Percentiles rank a stretch among this genome's conserved stretches.
Evolutionary conservation across 2,113 vertebrate genomes (phyloP).

Genomic region (Nestor notabilis): DNA sequence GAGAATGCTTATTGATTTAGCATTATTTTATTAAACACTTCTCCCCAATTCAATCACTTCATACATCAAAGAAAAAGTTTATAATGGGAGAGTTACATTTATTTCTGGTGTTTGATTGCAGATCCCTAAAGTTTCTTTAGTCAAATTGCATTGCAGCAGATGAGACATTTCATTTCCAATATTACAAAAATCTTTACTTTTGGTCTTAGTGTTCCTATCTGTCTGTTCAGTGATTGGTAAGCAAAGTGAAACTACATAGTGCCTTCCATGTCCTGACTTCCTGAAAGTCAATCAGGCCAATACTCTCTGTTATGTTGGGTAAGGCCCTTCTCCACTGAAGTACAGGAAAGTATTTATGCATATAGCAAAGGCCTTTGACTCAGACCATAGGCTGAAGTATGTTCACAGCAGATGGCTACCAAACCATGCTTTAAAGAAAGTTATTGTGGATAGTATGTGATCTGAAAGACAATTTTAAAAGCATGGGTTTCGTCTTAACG

Average conservation of each 20-base stretch:
- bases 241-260: not conserved
- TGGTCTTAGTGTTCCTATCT: not conserved
- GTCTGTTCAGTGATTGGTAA: not conserved
- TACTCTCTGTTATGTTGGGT: not conserved
- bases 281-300: not conserved
- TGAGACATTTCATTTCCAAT: accelerated
- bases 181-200: not conserved
- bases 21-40: not conserved
- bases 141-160: not conserved
- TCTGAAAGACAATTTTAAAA: not conserved
- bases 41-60: not conserved
- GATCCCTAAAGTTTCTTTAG: not conserved
- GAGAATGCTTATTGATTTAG: not conserved
- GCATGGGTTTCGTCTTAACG: not conserved
- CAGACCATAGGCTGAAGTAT: not conserved
- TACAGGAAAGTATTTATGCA: not conserved
- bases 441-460: not conserved
- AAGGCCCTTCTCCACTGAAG: not conserved
- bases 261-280: not conserved
- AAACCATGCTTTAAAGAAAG: not conserved
- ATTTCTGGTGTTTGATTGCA: not conserved
- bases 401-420: not conserved
- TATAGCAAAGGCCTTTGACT: not conserved
- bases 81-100: not conserved
- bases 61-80: not conserved